phyloP scores from a whole-genome alignment of 2,888 invertebrate genomes.

The Sphecodes monilicornis region DNA sequence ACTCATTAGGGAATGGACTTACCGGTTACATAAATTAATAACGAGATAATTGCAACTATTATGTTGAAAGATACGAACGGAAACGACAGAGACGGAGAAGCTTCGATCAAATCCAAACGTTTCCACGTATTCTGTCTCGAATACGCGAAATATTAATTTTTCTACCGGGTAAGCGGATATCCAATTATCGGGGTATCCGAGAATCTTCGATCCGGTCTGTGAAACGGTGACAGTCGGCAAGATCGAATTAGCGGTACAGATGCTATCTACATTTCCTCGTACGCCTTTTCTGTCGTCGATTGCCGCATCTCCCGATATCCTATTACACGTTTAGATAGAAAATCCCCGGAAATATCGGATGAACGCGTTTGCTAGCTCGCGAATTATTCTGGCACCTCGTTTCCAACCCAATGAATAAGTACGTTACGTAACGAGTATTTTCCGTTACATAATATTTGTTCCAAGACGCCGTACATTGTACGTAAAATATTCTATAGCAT shows the following conservation, averaged over 20 bases:
- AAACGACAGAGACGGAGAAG: neutral
- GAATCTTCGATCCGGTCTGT: neutral
- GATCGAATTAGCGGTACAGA: neutral
- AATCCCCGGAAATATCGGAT: neutral
- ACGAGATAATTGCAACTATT: constrained; percentile 1
- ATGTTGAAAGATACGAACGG: neutral
- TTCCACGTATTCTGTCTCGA: neutral
- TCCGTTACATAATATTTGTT: constrained; percentile 18
- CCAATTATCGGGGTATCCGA: fast-evolving
- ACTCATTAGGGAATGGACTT: neutral
- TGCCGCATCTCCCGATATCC: neutral
- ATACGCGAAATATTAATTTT: neutral
- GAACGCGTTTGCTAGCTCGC: neutral
- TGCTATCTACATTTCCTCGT: neutral
- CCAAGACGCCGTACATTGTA: neutral
- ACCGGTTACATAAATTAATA: constrained; percentile 21
- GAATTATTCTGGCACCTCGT: constrained; percentile 10
- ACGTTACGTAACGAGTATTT: constrained; percentile 18
- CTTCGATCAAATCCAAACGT: neutral
- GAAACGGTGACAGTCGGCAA: too few relatives aligned
- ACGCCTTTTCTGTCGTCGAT: neutral
- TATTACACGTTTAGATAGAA: neutral
- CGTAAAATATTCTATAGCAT: neutral
- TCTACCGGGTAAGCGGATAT: neutral
- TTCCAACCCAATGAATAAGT: constrained; percentile 12